Conservation (phyloP, 2,888 invertebrate species). For the Dryomyza anilis region DNA sequence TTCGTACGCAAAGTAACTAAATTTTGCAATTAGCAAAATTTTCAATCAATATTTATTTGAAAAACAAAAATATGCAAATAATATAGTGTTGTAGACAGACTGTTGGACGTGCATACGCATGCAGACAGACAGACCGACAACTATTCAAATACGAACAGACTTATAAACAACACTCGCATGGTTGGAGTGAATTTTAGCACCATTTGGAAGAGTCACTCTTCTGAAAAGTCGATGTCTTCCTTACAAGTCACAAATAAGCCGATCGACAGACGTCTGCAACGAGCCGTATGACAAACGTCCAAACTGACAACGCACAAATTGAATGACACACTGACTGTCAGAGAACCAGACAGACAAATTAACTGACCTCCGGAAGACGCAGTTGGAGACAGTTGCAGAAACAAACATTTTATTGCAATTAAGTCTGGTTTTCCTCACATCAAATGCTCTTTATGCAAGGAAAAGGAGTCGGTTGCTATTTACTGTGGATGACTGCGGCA, state of each 20-base stretch:
- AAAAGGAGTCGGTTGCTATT: too few relatives aligned
- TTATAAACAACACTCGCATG: background rate
- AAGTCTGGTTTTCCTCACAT: constrained; percentile 48
- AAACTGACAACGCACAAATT: background rate
- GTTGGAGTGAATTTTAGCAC: constrained; percentile 7
- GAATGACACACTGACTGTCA: background rate
- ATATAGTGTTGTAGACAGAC: background rate
- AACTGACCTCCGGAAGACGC: background rate
- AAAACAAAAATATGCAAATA: background rate
- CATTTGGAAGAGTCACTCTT: background rate
- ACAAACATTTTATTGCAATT: constrained; percentile 42
- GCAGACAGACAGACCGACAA: background rate
- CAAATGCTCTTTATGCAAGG: too few relatives aligned
- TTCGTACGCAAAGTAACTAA: background rate
- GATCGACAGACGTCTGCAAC: background rate
- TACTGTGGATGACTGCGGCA: background rate
- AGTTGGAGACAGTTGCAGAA: background rate
- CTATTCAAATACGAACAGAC: background rate
- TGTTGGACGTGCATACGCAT: background rate
- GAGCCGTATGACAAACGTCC: background rate
- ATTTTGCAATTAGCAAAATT: constrained; percentile 16
- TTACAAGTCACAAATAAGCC: background rate
- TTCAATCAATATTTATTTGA: constrained; percentile 11
- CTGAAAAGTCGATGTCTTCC: background rate
- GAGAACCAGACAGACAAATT: background rate